Evolutionary conservation across 2,888 invertebrate genomes (phyloP).

Genomic region (Eledone cirrhosa): DNA sequence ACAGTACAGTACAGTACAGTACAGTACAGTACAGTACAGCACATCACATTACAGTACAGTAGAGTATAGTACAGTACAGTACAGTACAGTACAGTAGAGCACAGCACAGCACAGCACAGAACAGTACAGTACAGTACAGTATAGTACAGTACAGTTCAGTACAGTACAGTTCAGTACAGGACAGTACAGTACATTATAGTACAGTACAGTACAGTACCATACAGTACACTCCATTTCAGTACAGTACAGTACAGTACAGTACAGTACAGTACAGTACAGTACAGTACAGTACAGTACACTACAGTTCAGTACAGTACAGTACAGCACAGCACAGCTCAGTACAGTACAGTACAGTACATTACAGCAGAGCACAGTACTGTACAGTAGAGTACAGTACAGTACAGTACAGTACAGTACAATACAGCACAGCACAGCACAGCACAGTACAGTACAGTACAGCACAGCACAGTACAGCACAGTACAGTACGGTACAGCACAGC

Average conservation of each 20-base stretch:
- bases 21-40: too few relatives aligned
- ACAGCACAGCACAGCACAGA: conserved; percentile 31
- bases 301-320: conserved; percentile 34
- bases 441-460: background rate
- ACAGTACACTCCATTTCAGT: background rate
- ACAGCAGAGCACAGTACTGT: conserved; percentile 35
- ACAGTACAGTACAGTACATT: too few relatives aligned
- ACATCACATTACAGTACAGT: too few relatives aligned
- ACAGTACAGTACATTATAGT: conserved; percentile 33
- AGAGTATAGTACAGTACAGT: too few relatives aligned
- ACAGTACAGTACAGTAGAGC: conserved; percentile 31
- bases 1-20: conserved; percentile 35
- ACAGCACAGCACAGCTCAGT: conserved; percentile 27
- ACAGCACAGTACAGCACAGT: background rate
- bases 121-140: conserved; percentile 36
- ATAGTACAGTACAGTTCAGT: conserved; percentile 35
- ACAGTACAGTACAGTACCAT: conserved; percentile 29
- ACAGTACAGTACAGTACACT: conserved; percentile 35
- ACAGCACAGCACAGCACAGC: background rate
- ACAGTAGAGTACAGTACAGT: conserved; percentile 32
- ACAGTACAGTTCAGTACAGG: conserved; percentile 34
- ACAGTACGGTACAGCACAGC: background rate
- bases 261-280: conserved; percentile 36
- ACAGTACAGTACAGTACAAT: conserved; percentile 35
- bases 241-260: conserved; percentile 32